Base-by-base conservation (phyloP, 2,888 invertebrate genomes). In the Brassicogethes aeneus region DNA sequence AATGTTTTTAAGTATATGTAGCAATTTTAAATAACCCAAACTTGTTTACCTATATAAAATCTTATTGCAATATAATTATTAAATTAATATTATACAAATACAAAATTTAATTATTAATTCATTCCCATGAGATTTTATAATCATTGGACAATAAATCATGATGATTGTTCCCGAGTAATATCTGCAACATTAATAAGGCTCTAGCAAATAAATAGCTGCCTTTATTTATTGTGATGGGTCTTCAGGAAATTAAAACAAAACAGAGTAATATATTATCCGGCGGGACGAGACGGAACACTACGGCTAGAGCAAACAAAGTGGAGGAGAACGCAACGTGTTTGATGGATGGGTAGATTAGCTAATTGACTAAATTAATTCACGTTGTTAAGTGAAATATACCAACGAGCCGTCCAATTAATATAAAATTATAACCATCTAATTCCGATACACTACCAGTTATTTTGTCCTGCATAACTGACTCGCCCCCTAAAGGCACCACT, bases 311-410 rank as follows among this genome's bases (percentile, higher is more conserved):
- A 5, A 17, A 12, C 34, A 36, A 31, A 17, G 29, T 34, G 16
- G 35, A 31, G 23, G 13, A 31, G 32, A 35, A 34, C 37, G 39
- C 42, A 45, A 48, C 48, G 47, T 47, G 46, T 50, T 53, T 56
- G 56, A 55, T 55, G 49, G 56, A 56, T 54, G 54, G 51, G 44
- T 54, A 54, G 51, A 54, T 54, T 56, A 53, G 48, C 51, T 57
- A 57, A 57, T 57, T 57, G 54, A 56, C 53, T 56, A 54, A 55
- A 57, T 57, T 57, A 57, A 57, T 57, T 57, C 53, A 48, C 51
- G 51, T 40, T 53, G 53, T 52, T 48, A 56, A 51, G 44, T 53
- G 52, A 52, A 54, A 47, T 52, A 53, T 50, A 50, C 45, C 47
- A 40, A 42, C 30, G 45, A 50, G 38, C 42, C 42, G 45, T 46